These are phyloP conservation scores for Xiphophorus maculatus DNA, from an alignment of 2,113 vertebrate genomes.

Conservation along the genomic window DNA sequence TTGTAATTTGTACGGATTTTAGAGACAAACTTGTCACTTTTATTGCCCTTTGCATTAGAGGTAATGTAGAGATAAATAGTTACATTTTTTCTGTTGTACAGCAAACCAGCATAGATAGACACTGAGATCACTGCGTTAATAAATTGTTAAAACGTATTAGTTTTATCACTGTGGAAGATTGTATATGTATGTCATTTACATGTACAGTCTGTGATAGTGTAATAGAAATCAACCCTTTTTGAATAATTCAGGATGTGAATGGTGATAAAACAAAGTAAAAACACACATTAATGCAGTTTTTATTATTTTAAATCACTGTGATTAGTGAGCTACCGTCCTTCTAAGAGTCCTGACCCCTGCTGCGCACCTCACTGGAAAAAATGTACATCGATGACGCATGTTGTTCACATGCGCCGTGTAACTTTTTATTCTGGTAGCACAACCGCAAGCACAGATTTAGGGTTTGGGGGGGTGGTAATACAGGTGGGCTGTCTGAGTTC, in stretches of 20 bases:
- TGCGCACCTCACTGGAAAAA: background rate
- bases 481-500: constrained; percentile 59
- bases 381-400: constrained; percentile 14
- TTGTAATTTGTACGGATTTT: background rate
- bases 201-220: background rate
- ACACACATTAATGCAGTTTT: background rate
- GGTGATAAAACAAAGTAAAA: background rate
- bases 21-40: background rate
- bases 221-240: background rate
- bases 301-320: background rate
- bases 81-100: background rate
- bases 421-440: constrained; percentile 35
- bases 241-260: background rate
- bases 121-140: background rate
- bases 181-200: background rate
- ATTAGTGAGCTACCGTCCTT: no score
- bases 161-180: background rate
- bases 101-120: background rate
- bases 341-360: background rate
- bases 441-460: constrained; percentile 75
- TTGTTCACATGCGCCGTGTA: constrained; percentile 10
- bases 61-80: background rate
- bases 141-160: background rate
- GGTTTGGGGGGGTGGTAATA: constrained; percentile 44
- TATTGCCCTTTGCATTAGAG: background rate